Evolutionary conservation across 2,888 invertebrate genomes (phyloP).

Genomic region (Drosophila mayaguana): DNA sequence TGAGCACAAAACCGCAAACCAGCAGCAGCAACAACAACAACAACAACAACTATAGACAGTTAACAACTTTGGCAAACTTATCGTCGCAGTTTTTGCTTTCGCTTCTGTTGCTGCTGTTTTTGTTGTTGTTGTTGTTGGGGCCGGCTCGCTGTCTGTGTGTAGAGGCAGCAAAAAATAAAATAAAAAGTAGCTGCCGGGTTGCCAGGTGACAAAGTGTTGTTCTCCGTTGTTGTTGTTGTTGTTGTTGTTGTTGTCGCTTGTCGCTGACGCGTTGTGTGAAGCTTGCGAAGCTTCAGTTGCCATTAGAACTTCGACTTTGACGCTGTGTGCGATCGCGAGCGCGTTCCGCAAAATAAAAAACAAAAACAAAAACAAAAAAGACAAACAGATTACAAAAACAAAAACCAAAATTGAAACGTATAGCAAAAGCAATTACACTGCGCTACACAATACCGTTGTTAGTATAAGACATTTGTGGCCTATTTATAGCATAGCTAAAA

Average conservation of each 20-base stretch:
- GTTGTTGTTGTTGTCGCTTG: conserved; percentile 29
- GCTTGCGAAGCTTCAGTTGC: conserved; percentile 77
- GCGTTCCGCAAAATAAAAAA: conserved; percentile 40
- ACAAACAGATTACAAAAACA: conserved; percentile 9
- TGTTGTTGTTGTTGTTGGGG: conserved; percentile 30
- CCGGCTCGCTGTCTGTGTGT: conserved; percentile 49
- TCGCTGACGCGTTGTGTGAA: conserved; percentile 52
- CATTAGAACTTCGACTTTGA: conserved; percentile 80
- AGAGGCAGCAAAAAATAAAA: not conserved
- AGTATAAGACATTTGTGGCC: conserved; percentile 24
- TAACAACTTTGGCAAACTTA: conserved; percentile 68
- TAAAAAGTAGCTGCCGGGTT: conserved; percentile 46
- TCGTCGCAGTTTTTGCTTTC: conserved; percentile 45
- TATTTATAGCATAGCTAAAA: conserved; percentile 37
- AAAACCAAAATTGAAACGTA: conserved; percentile 12
- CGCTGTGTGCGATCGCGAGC: conserved; percentile 74
- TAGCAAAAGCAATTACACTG: conserved; percentile 46
- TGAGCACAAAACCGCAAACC: conserved; percentile 47
- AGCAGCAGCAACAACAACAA: conserved; percentile 21
- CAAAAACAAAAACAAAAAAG: conserved; percentile 5
- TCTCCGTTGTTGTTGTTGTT: conserved; percentile 27
- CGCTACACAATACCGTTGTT: conserved; percentile 52
- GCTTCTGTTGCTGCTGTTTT: conserved; percentile 9
- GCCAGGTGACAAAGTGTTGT: conserved; percentile 70
- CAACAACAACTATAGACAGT: conserved; percentile 55